phyloP scores from a whole-genome alignment of 37 sponge, comb jelly and placozoan species.

The Aphrocallistes beatrix region DNA sequence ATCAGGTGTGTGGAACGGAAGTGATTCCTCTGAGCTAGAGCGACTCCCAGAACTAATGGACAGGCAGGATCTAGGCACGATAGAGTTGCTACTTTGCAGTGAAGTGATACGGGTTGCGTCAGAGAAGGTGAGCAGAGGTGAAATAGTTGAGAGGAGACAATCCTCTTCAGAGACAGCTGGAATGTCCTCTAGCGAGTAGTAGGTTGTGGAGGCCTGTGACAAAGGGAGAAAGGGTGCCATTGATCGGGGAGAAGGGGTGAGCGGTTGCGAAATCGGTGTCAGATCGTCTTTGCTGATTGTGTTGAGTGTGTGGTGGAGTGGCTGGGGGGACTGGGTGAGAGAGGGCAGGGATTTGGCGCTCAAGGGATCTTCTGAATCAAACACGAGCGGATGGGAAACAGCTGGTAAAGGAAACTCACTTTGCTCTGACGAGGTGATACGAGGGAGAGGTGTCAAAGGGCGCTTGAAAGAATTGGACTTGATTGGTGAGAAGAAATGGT shows the following conservation, averaged over 20 bases:
- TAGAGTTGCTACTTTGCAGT: background rate
- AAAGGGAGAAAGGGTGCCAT: background rate
- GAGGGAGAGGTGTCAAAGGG: background rate
- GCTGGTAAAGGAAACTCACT: too few species aligned
- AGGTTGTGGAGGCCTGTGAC: background rate
- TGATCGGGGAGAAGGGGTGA: too few species aligned
- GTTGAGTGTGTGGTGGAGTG: too few species aligned
- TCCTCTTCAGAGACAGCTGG: background rate
- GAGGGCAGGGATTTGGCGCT: too few species aligned
- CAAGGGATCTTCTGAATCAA: too few species aligned
- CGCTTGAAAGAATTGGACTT: background rate
- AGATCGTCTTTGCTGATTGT: too few species aligned
- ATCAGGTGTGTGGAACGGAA: background rate
- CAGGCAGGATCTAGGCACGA: background rate
- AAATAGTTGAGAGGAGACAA: background rate
- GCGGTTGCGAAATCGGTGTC: too few species aligned
- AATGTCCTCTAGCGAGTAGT: background rate
- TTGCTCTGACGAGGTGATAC: background rate
- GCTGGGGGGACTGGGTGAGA: too few species aligned
- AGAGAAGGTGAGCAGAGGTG: background rate
- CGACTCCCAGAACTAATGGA: background rate
- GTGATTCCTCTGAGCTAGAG: background rate
- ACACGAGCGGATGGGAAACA: too few species aligned
- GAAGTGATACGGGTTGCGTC: constrained; percentile 12
- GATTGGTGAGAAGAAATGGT: background rate